phyloP scores from a whole-genome alignment of 2,113 vertebrate genomes.

The Acanthisitta chloris region DNA sequence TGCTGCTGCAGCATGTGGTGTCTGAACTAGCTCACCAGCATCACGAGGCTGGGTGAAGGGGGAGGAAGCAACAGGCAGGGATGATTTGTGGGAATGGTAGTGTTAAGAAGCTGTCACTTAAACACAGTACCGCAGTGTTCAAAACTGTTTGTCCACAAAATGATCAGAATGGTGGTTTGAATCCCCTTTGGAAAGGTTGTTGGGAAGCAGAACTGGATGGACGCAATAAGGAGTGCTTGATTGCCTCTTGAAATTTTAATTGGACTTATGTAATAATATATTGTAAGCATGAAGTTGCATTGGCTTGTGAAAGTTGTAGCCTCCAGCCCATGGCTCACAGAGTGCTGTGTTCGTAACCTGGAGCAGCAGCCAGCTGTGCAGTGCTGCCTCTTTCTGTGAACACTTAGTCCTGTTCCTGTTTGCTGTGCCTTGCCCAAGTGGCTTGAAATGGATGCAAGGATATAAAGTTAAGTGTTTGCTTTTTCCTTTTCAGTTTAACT shows the following conservation, averaged over 20 bases:
- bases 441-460: background rate
- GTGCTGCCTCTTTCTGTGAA: background rate
- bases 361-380: background rate
- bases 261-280: background rate
- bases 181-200: background rate
- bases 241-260: background rate
- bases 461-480: background rate
- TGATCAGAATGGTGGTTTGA: background rate
- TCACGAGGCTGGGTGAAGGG: background rate
- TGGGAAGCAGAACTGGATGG: background rate
- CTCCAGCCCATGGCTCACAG: background rate
- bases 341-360: rapidly evolving
- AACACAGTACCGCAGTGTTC: background rate
- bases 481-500: background rate
- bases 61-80: background rate
- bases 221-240: background rate
- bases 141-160: background rate
- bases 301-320: background rate
- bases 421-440: background rate
- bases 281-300: background rate
- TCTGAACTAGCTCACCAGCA: background rate
- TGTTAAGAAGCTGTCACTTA: background rate
- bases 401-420: background rate
- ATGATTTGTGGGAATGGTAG: background rate
- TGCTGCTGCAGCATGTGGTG: background rate